Conservation (phyloP, 2,113 vertebrate species). For the Rhodinocichla rosea region DNA sequence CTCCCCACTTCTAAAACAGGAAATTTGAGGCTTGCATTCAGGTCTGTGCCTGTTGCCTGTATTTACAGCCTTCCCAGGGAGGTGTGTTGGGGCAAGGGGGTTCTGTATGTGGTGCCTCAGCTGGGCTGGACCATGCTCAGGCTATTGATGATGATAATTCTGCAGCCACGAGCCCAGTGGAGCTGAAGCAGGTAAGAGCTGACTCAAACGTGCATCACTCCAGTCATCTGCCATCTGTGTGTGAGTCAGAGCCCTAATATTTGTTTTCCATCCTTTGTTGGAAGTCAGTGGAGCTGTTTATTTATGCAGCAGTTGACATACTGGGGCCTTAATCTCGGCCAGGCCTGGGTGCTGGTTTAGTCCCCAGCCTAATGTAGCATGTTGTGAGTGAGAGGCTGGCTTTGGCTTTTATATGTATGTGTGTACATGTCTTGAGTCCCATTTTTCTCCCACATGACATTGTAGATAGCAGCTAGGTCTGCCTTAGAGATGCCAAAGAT, state of each 20-base stretch:
- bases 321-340: background rate
- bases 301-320: background rate
- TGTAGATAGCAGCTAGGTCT: background rate
- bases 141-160: background rate
- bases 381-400: background rate
- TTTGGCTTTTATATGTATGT: background rate
- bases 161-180: background rate
- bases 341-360: background rate
- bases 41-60: background rate
- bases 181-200: constrained; percentile 23
- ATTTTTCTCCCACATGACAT: background rate
- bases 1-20: background rate
- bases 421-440: background rate
- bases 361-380: background rate
- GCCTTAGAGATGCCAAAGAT: background rate
- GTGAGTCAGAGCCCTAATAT: constrained; percentile 29
- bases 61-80: background rate
- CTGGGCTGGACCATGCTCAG: fast-evolving
- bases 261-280: constrained; percentile 24
- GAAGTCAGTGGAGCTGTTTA: background rate
- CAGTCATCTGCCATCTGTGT: background rate
- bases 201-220: background rate
- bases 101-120: background rate
- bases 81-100: fast-evolving
- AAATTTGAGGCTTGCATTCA: background rate